These are phyloP conservation scores for Myzus persicae DNA, from an alignment of 1,140 invertebrate genomes.

Conservation along the genomic window DNA sequence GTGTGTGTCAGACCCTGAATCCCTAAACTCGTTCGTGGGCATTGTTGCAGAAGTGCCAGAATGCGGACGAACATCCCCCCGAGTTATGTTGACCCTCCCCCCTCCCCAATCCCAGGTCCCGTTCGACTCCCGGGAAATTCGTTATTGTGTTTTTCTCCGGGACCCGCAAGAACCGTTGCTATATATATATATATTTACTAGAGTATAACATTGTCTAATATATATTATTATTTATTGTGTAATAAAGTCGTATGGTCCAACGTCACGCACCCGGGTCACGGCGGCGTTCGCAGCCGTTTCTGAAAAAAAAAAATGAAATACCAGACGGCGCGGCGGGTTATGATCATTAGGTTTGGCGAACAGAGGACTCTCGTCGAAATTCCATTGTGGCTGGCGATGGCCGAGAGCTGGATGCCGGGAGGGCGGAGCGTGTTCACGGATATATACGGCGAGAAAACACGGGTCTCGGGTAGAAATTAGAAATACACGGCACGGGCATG, in stretches of 20 bases:
- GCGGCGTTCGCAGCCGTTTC: no score
- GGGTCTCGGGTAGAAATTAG: neutral
- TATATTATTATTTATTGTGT: no score
- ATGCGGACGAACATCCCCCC: neutral
- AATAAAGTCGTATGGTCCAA: neutral
- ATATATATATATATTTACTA: neutral
- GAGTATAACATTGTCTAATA: neutral
- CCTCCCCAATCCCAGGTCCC: neutral
- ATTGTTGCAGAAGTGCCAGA: neutral
- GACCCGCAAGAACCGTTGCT: neutral
- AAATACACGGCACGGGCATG: neutral
- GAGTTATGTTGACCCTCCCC: no score
- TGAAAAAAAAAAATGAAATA: no score
- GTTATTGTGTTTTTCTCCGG: neutral
- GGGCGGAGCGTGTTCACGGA: neutral
- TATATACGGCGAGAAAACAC: neutral
- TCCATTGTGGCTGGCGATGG: neutral
- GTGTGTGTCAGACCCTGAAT: neutral
- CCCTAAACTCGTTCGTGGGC: neutral
- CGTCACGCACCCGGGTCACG: no score
- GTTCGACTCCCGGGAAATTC: neutral
- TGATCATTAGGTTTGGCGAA: neutral
- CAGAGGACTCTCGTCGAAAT: neutral
- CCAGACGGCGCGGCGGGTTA: neutral
- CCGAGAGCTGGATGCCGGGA: no score